Evolutionary conservation across 2,113 vertebrate genomes (phyloP).

Genomic region (Cardinalis cardinalis): DNA sequence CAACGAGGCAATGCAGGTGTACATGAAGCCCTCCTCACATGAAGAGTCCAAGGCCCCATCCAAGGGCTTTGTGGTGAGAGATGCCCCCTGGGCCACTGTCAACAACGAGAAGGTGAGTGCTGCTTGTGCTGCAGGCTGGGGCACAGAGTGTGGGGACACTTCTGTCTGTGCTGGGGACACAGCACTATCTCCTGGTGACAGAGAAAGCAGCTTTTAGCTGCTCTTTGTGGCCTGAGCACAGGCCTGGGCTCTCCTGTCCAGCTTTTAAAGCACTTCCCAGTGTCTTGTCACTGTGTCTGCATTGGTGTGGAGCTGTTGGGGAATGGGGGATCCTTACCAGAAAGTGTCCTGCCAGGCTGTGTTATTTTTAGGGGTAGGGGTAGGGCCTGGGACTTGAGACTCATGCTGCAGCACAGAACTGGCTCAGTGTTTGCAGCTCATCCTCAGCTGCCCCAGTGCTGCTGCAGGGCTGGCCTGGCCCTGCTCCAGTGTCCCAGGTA

Average conservation of each 20-base stretch:
- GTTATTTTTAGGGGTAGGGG: not conserved
- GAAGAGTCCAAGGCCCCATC: conserved; percentile 86
- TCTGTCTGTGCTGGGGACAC: not conserved
- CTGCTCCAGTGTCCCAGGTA: rapidly evolving
- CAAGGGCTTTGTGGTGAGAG: conserved; percentile 96
- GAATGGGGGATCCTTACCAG: not conserved
- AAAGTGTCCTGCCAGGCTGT: not conserved
- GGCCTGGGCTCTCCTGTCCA: not conserved
- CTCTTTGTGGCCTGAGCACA: not conserved
- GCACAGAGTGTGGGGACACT: not conserved
- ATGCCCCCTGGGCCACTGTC: conserved; percentile 91
- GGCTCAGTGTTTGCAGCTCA: not conserved
- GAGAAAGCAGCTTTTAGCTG: not conserved
- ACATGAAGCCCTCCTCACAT: conserved; percentile 84
- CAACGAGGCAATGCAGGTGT: conserved; percentile 89
- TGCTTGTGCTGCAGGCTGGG: not conserved
- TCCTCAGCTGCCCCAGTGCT: not conserved
- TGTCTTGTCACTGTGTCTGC: not conserved
- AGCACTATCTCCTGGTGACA: not conserved
- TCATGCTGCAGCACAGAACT: not conserved
- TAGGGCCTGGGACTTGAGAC: not conserved
- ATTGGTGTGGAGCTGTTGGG: not conserved
- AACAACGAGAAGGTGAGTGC: conserved; percentile 88
- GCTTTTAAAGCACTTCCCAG: not conserved
- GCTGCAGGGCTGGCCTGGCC: not conserved